These are phyloP conservation scores for Gymnorhina tibicen DNA, from an alignment of 2,113 vertebrate genomes.

Conservation along the genomic window DNA sequence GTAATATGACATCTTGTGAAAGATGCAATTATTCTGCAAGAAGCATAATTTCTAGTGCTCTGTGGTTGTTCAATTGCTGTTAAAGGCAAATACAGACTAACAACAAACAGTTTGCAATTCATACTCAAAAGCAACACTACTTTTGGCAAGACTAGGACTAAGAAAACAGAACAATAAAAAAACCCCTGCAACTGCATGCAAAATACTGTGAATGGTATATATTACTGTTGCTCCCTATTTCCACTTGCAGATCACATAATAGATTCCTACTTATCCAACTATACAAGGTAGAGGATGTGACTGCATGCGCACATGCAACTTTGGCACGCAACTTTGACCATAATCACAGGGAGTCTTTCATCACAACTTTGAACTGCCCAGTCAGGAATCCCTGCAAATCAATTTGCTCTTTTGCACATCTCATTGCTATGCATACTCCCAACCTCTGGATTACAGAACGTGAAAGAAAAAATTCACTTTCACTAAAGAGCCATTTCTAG, in stretches of 20 bases:
- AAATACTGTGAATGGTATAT: background rate
- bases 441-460: background rate
- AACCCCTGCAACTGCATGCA: background rate
- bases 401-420: background rate
- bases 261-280: background rate
- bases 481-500: background rate
- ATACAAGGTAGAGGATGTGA: background rate
- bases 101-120: background rate
- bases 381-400: background rate
- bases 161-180: background rate
- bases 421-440: background rate
- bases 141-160: background rate
- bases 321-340: background rate
- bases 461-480: background rate
- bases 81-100: background rate
- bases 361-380: background rate
- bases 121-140: background rate
- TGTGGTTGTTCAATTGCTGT: background rate
- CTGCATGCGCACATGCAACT: fast-evolving
- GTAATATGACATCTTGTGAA: background rate
- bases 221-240: background rate
- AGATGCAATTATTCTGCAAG: background rate
- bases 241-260: background rate
- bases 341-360: background rate
- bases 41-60: background rate